phyloP scores from a whole-genome alignment of 2,113 vertebrate genomes.

The Elachura formosa region DNA sequence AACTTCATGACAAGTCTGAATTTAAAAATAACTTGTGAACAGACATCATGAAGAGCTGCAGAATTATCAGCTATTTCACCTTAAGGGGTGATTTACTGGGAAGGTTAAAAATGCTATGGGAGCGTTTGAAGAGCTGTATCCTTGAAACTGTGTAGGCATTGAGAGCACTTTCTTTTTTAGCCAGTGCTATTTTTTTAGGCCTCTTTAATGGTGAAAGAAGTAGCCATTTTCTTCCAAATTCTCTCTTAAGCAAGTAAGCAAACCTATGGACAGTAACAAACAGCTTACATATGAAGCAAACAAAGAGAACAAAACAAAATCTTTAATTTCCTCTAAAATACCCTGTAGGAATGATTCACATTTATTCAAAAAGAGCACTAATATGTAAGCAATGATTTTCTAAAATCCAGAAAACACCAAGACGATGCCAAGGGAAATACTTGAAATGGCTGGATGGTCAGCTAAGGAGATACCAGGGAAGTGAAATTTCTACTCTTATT shows the following conservation, averaged over 20 bases:
- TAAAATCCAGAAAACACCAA: neutral
- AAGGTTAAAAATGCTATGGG: neutral
- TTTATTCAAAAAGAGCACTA: neutral
- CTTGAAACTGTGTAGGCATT: neutral
- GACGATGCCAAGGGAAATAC: neutral
- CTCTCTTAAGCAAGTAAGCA: neutral
- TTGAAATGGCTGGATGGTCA: neutral
- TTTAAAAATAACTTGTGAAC: neutral
- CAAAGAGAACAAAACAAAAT: neutral
- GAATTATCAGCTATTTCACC: neutral
- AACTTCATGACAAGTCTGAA: neutral
- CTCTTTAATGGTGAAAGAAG: neutral
- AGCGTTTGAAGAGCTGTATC: constrained; percentile 27
- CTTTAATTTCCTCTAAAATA: neutral
- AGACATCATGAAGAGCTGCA: neutral
- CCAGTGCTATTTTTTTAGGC: neutral
- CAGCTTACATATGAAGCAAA: neutral
- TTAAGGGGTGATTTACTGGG: neutral
- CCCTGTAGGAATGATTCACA: neutral
- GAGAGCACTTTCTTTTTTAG: neutral
- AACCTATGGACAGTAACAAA: neutral
- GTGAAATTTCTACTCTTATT: neutral
- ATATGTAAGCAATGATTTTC: neutral
- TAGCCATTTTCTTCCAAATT: neutral
- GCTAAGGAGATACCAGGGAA: neutral